These are phyloP conservation scores for Philonicus albiceps DNA, from an alignment of 2,888 invertebrate genomes.

Conservation along the genomic window DNA sequence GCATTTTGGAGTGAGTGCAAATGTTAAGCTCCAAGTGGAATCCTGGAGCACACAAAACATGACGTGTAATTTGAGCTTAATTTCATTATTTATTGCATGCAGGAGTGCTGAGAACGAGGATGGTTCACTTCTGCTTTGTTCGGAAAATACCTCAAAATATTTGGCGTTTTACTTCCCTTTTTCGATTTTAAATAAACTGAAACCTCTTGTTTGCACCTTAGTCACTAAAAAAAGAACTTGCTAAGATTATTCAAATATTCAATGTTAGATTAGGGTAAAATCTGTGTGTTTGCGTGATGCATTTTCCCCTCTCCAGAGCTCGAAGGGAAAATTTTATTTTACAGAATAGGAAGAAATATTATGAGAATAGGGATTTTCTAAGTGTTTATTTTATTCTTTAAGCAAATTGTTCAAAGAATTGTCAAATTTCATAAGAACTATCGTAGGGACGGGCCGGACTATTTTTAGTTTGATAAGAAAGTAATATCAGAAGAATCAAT, in stretches of 20 bases:
- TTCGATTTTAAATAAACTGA: neutral
- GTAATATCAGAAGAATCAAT: too few species aligned
- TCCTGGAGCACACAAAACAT: neutral
- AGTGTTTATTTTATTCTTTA: too few species aligned
- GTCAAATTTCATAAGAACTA: too few species aligned
- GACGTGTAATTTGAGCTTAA: constrained; percentile 14
- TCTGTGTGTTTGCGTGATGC: too few species aligned
- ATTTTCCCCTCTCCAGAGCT: too few species aligned
- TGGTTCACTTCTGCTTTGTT: neutral
- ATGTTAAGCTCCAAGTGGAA: neutral
- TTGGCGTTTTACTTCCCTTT: neutral
- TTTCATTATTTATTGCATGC: constrained; percentile 24
- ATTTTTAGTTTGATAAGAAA: too few species aligned
- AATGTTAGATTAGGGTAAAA: too few species aligned
- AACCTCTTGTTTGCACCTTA: neutral
- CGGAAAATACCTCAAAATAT: neutral
- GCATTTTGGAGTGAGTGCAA: neutral
- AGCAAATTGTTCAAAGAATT: too few species aligned
- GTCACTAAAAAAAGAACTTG: neutral
- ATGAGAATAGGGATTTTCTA: too few species aligned
- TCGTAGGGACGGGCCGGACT: too few species aligned
- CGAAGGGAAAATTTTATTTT: too few species aligned
- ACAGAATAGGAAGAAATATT: too few species aligned
- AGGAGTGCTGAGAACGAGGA: neutral
- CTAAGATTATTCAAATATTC: neutral